Evolutionary conservation across 2,888 invertebrate genomes (phyloP).

Genomic region (Seira ritae): DNA sequence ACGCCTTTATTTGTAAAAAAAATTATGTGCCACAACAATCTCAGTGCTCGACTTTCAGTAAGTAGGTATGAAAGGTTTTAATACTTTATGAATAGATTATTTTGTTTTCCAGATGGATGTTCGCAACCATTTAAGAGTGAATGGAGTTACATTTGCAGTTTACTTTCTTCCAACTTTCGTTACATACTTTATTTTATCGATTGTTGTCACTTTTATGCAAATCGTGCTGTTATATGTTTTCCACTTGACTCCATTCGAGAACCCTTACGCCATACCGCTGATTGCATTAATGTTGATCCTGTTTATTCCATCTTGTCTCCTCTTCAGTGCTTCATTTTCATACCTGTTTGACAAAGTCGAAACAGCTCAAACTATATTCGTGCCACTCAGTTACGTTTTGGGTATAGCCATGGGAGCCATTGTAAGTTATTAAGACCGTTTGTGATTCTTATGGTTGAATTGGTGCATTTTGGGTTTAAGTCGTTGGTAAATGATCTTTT

Average conservation of each 20-base stretch:
- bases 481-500: too few species aligned
- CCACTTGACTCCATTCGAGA: constrained; percentile 83
- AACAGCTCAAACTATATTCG: constrained; percentile 87
- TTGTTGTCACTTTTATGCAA: constrained; percentile 82
- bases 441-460: too few species aligned
- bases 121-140: constrained; percentile 88
- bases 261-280: constrained; percentile 83
- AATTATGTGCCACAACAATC: too few species aligned
- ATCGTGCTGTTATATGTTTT: constrained; percentile 82
- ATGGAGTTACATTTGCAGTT: constrained; percentile 85
- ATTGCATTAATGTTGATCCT: constrained; percentile 82
- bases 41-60: too few species aligned
- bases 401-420: constrained; percentile 76
- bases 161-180: constrained; percentile 87
- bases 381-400: constrained; percentile 85
- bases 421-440: constrained; percentile 44
- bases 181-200: constrained; percentile 83
- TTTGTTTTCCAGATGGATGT: constrained; percentile 86
- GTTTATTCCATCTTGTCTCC: constrained; percentile 85
- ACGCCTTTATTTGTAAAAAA: too few species aligned
- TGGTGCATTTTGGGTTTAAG: too few species aligned
- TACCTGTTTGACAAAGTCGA: constrained; percentile 90
- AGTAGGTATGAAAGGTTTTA: too few species aligned
- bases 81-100: too few species aligned
- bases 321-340: constrained; percentile 86